These are phyloP conservation scores for Amblyteles armatorius DNA, from an alignment of 2,888 invertebrate genomes.

Conservation along the genomic window DNA sequence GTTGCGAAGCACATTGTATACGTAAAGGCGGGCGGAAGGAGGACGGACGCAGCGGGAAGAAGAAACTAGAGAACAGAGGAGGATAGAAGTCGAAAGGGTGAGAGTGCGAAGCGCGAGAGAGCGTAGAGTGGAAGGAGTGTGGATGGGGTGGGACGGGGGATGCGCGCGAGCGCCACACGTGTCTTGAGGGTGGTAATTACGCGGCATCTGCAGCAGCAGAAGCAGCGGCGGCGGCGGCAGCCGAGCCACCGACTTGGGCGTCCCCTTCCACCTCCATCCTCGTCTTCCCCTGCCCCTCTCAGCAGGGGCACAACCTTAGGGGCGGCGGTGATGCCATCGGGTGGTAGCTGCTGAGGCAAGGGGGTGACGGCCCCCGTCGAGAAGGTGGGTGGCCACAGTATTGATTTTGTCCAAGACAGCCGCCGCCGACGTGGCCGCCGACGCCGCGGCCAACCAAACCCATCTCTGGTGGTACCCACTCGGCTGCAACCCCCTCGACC, in stretches of 20 bases:
- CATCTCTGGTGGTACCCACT: conserved; percentile 84
- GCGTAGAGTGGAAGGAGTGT: conserved; percentile 69
- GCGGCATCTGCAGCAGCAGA: conserved; percentile 83
- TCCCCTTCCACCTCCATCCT: conserved; percentile 76
- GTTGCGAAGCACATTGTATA: neutral
- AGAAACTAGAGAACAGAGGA: conserved; percentile 30
- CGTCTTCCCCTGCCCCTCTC: conserved; percentile 76
- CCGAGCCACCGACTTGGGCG: conserved; percentile 72
- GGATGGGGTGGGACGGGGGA: conserved; percentile 69
- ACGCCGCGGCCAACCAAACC: conserved; percentile 84
- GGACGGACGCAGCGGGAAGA: conserved; percentile 16
- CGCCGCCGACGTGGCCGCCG: conserved; percentile 77
- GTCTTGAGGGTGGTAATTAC: conserved; percentile 85
- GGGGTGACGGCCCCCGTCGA: conserved; percentile 73
- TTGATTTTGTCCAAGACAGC: conserved; percentile 85
- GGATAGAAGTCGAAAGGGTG: conserved; percentile 53
- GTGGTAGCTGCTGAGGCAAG: conserved; percentile 74
- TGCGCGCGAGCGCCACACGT: conserved; percentile 83
- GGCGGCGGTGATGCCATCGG: conserved; percentile 69
- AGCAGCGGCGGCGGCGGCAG: conserved; percentile 69
- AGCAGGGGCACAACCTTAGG: conserved; percentile 72
- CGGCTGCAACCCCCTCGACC: conserved; percentile 74
- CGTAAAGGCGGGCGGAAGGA: neutral
- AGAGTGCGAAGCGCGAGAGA: conserved; percentile 53
- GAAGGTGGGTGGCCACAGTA: conserved; percentile 83